These are phyloP conservation scores for Daphoenositta chrysoptera DNA, from an alignment of 2,113 vertebrate genomes.

Conservation along the genomic window DNA sequence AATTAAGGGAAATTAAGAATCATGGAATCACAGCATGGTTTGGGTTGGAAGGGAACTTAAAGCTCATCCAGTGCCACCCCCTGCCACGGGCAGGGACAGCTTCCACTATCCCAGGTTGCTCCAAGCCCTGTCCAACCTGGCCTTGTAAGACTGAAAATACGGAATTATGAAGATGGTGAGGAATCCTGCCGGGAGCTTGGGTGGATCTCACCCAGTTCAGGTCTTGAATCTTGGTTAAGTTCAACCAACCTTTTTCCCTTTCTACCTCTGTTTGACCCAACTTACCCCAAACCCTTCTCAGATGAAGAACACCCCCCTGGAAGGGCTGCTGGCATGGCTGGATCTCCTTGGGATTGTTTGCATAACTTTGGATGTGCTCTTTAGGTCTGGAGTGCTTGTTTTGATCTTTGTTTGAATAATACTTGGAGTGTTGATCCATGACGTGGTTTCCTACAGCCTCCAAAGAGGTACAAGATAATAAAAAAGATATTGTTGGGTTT, in stretches of 20 bases:
- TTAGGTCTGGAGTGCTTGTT: neutral
- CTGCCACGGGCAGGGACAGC: neutral
- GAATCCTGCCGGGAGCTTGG: rapidly evolving
- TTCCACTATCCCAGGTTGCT: neutral
- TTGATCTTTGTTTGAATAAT: slow-evolving; percentile 4
- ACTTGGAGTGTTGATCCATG: neutral
- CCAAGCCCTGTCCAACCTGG: neutral
- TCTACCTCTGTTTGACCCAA: neutral
- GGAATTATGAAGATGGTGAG: neutral
- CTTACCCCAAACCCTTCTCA: neutral
- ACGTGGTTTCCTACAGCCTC: neutral
- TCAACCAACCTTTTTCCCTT: neutral
- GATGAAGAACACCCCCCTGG: neutral
- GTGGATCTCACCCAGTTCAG: neutral
- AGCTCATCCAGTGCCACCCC: neutral
- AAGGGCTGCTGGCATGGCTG: neutral
- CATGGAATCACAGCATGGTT: neutral
- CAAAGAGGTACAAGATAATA: neutral
- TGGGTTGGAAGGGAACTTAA: neutral
- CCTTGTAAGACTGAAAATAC: neutral
- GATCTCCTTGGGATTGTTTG: neutral
- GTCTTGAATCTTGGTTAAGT: neutral
- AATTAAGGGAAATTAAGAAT: neutral
- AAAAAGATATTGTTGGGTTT: neutral
- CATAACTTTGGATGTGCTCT: neutral